Base-by-base conservation (phyloP, 2,888 invertebrate genomes). In the Lottia scabra region DNA sequence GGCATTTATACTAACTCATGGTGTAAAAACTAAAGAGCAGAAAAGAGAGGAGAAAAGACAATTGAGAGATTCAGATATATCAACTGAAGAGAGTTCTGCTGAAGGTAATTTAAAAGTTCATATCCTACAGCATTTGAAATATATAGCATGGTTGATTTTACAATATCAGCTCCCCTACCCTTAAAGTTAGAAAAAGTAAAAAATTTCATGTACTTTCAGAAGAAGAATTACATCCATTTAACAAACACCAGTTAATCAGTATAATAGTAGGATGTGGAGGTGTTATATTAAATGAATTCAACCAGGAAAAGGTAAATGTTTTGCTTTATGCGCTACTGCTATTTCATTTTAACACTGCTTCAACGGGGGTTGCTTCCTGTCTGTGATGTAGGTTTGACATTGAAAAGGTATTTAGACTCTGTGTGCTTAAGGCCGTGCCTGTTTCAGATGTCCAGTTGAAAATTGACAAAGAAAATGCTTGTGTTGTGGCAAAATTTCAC, bases 201-300 rank as follows among this genome's bases (percentile, higher is more conserved):
- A 6, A 38, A 10, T n/a, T 56, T 23, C 23, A 15, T 56, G 63
- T 64, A 27, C 2, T 79, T 74, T 12, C 76, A 82, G 84, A 84
- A 64, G 83, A 83, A 38, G 71, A 67, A 2, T 63, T 46, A 8
- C 74, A 87, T 43, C 91, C 91, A 1, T 92, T 91, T 80, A 88
- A 91, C 48, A 91, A 91, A 87, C 92, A 93, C 43, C 91, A 93
- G 16, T 87, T 94, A 6, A 91, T 90, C 80, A 91, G 91, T 44
- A 93, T 93, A 85, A 89, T 94, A 43, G 91, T 91, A 68, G 91
- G 91, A 0, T 93, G 92, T 5, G 93, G 93, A 0, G 94, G 94
- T 0, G 89, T 87, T 6, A 91, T 94, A 0, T 92, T 93, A 78
- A 92, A 92, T 0, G 78, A 80, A 38, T 82, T 83, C 63, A 77